phyloP scores from a whole-genome alignment of 2,113 vertebrate genomes.

The Sclerurus mexicanus region DNA sequence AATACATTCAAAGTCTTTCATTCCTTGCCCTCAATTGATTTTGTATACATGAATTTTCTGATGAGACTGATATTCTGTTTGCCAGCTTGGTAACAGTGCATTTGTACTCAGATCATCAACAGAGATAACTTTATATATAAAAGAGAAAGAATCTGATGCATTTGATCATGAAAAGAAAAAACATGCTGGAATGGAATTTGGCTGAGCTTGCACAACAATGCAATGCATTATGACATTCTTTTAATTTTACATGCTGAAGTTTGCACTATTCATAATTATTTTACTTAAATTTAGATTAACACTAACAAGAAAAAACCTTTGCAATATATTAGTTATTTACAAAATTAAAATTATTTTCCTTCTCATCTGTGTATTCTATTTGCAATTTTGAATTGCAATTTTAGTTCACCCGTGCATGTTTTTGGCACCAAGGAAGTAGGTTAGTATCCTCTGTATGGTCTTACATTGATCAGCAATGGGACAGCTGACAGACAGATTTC shows the following conservation, averaged over 20 bases:
- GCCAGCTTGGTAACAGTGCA: neutral
- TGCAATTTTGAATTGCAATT: neutral
- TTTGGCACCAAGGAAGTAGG: neutral
- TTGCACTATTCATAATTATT: neutral
- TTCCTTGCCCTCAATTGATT: neutral
- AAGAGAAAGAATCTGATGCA: neutral
- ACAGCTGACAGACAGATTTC: neutral
- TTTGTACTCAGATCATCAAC: neutral
- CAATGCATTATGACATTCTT: neutral
- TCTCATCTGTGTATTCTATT: neutral
- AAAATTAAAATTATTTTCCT: neutral
- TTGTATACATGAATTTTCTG: neutral
- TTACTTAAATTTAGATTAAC: neutral
- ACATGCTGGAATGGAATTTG: neutral
- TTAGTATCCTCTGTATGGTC: neutral
- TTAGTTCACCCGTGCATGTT: neutral
- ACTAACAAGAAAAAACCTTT: neutral
- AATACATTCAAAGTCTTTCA: neutral
- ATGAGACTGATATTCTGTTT: neutral
- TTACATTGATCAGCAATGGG: neutral
- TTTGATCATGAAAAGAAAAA: neutral
- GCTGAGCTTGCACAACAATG: neutral
- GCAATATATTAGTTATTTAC: neutral
- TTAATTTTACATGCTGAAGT: neutral
- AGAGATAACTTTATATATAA: neutral